phyloP scores from a whole-genome alignment of 2,888 invertebrate species.

The Pardosa pseudoannulata region DNA sequence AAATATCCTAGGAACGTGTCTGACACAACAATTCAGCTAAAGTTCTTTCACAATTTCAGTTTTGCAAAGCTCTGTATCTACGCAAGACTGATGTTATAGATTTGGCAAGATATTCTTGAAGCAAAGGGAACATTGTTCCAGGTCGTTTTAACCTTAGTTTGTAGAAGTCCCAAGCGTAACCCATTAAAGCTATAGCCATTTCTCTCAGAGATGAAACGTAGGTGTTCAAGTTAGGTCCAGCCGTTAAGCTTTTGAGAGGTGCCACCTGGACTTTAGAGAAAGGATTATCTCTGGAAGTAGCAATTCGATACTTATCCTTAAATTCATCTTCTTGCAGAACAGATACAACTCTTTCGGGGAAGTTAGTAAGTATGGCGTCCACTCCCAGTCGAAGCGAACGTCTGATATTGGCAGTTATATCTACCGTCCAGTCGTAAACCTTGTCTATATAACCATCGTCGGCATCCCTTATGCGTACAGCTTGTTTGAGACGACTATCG shows the following conservation, averaged over 20 bases:
- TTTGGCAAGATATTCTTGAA: slow-evolving; percentile 51
- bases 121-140: slow-evolving; percentile 52
- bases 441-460: slow-evolving; percentile 72
- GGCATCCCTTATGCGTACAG: slow-evolving; percentile 71
- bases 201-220: slow-evolving; percentile 45
- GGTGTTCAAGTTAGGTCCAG: not conserved
- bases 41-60: no score
- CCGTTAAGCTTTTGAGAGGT: slow-evolving; percentile 20
- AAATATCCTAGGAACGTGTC: no score
- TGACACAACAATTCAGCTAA: no score
- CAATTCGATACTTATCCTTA: slow-evolving; percentile 67
- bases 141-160: slow-evolving; percentile 56
- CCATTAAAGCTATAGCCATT: slow-evolving; percentile 58
- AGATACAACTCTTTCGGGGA: slow-evolving; percentile 72
- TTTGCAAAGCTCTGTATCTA: not conserved
- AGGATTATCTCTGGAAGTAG: slow-evolving; percentile 73
- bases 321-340: slow-evolving; percentile 73
- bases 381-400: slow-evolving; percentile 61
- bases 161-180: slow-evolving; percentile 68
- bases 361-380: slow-evolving; percentile 74
- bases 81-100: slow-evolving; percentile 21
- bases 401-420: slow-evolving; percentile 68
- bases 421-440: slow-evolving; percentile 75
- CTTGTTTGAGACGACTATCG: slow-evolving; percentile 71
- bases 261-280: slow-evolving; percentile 54